Base-by-base conservation (phyloP, 2,888 invertebrate genomes). In the Eudemis profundana region DNA sequence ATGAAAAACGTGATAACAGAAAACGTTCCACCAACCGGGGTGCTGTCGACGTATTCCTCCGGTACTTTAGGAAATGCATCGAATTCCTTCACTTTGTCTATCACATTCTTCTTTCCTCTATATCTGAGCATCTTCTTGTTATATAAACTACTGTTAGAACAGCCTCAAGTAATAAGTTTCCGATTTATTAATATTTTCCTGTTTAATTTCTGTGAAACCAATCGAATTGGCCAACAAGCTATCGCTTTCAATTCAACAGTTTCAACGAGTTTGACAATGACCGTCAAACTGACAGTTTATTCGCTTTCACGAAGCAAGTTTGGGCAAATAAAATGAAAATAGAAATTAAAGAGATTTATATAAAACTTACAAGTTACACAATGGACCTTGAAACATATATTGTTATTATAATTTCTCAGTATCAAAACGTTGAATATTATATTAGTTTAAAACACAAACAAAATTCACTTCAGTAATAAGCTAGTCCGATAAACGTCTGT, bases 1-100 rank as follows among this genome's bases (percentile, higher is more conserved):
- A 97, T 87, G 68, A 95, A 82, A 81, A 97, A 94, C 69, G 96
- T 95, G 62, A 96, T 87, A 71, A 97, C 87, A 49, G 97, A 96
- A 81, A 97, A 95, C 75, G 98, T 96, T 71, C 98, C 99, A 61
- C 98, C 98, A 69, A 98, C 95, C 74, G 96, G 95, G 61, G 97
- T 96, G 70, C 97, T 96, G 86, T 98, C 96, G 73, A 97, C 96
- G 84, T 97, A 98, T 79, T 95, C 95, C 74, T 97, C 97, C 42
- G 97, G 96, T 61, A 99, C 95, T 94, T 99, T 99, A 5, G 98
- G 96, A 84, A 99, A 99, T 54, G 98, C 97, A 90, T 99, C 99
- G 12, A 99, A 86, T 83, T 97, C 96, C 85, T 97, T 97, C 0
- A 99, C 96, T 80, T 95, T 95, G 77, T 96, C 96, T 29, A 97